phyloP scores from a whole-genome alignment of 1,140 invertebrate genomes.

The Chrysopa pallens region DNA sequence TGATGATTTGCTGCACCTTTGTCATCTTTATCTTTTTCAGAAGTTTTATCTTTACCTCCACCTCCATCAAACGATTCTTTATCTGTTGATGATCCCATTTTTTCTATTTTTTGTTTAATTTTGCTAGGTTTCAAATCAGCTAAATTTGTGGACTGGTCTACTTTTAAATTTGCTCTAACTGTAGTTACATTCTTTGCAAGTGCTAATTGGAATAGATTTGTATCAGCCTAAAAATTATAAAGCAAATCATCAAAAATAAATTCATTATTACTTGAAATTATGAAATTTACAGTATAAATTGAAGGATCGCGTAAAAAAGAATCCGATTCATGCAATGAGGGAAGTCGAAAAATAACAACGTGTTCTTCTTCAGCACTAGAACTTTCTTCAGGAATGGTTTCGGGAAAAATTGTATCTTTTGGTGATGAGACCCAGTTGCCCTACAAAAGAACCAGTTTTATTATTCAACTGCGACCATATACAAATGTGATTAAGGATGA shows the following conservation, averaged over 20 bases:
- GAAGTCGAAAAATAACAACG: slow-evolving; percentile 64
- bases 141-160: slow-evolving; percentile 26
- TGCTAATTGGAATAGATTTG: slow-evolving; percentile 36
- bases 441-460: slow-evolving; percentile 18
- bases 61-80: slow-evolving; percentile 28
- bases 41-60: slow-evolving; percentile 3
- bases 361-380: slow-evolving; percentile 82
- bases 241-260: neutral
- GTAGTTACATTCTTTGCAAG: slow-evolving; percentile 27
- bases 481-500: neutral
- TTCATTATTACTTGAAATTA: neutral
- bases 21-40: neutral
- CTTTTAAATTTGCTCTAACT: slow-evolving; percentile 25
- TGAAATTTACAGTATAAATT: slow-evolving; percentile 39
- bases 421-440: slow-evolving; percentile 60
- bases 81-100: slow-evolving; percentile 33
- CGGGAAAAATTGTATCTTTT: slow-evolving; percentile 71
- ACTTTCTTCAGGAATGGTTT: slow-evolving; percentile 82
- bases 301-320: slow-evolving; percentile 32
- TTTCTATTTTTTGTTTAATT: slow-evolving; percentile 29
- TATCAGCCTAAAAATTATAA: slow-evolving; percentile 25
- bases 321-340: slow-evolving; percentile 48
- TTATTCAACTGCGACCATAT: neutral
- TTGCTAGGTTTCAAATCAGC: slow-evolving; percentile 26
- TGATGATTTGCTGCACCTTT: neutral